These are phyloP conservation scores for Serrognathus titanus DNA, from an alignment of 2,888 invertebrate genomes.

Conservation along the genomic window DNA sequence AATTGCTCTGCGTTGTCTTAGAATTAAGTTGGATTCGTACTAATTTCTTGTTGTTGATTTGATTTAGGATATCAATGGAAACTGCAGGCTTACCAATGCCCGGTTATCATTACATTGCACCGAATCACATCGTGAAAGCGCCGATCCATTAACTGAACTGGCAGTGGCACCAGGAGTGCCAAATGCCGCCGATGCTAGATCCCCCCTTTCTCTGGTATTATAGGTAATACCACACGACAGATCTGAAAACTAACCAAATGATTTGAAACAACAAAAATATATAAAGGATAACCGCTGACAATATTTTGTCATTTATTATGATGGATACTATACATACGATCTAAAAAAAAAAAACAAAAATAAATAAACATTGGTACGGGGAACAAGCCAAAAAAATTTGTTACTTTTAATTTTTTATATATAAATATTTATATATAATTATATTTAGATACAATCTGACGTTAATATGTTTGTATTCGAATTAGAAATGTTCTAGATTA, in stretches of 20 bases:
- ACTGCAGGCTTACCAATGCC: slow-evolving; percentile 88
- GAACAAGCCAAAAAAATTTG: slow-evolving; percentile 80
- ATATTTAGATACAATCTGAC: slow-evolving; percentile 47
- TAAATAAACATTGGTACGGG: slow-evolving; percentile 61
- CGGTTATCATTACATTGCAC: slow-evolving; percentile 88
- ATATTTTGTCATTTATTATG: slow-evolving; percentile 36
- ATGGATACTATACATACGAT: slow-evolving; percentile 29
- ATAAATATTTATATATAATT: slow-evolving; percentile 47
- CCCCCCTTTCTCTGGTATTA: slow-evolving; percentile 45
- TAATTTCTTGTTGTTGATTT: slow-evolving; percentile 24
- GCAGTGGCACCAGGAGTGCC: slow-evolving; percentile 40
- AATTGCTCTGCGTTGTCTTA: not conserved
- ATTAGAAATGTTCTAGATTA: slow-evolving; percentile 10
- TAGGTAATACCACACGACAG: slow-evolving; percentile 31
- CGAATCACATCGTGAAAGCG: slow-evolving; percentile 89
- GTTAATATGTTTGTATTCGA: slow-evolving; percentile 27
- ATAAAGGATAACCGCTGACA: slow-evolving; percentile 15
- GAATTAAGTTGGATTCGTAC: not conserved
- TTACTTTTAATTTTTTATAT: slow-evolving; percentile 61
- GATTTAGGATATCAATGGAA: slow-evolving; percentile 89
- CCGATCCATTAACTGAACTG: slow-evolving; percentile 73
- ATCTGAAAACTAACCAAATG: slow-evolving; percentile 4
- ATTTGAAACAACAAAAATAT: slow-evolving; percentile 7
- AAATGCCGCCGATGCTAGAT: slow-evolving; percentile 43
- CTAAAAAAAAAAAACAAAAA: slow-evolving; percentile 8